Percentiles rank a stretch among this genome's conserved stretches.
phyloP scores from a whole-genome alignment of 2,888 invertebrate genomes.

The Tryphoninae sp. region DNA sequence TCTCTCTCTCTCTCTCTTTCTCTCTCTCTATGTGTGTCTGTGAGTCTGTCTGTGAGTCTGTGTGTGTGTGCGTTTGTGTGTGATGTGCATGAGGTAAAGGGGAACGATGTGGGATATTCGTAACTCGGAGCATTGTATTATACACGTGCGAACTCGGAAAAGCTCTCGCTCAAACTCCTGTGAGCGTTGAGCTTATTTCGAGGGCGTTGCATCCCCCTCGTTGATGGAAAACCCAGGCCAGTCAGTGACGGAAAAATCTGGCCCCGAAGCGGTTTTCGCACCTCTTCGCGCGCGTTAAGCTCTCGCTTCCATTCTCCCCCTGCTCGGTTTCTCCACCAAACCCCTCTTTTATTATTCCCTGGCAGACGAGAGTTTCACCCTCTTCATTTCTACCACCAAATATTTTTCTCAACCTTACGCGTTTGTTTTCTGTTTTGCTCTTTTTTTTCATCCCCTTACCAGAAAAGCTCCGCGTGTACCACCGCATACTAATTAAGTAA shows the following conservation, averaged over 20 bases:
- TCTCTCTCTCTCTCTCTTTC: no score
- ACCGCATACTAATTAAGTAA: slow-evolving; percentile 47
- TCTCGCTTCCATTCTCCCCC: slow-evolving; percentile 9
- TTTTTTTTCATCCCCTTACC: not conserved
- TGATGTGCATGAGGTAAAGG: slow-evolving; percentile 9
- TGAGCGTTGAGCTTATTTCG: slow-evolving; percentile 57
- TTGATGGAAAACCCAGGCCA: slow-evolving; percentile 42
- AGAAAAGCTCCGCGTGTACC: not conserved
- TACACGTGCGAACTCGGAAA: slow-evolving; percentile 45
- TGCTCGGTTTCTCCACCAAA: not conserved
- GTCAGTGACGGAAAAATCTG: slow-evolving; percentile 48
- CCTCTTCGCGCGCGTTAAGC: slow-evolving; percentile 40
- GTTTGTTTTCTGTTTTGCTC: not conserved
- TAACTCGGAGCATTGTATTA: slow-evolving; percentile 58
- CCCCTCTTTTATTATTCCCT: slow-evolving; percentile 14
- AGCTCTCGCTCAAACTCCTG: slow-evolving; percentile 38
- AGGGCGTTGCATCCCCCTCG: slow-evolving; percentile 30
- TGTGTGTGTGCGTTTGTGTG: not conserved
- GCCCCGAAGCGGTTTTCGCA: slow-evolving; percentile 55
- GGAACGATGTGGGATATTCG: slow-evolving; percentile 16
- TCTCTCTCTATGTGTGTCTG: no score
- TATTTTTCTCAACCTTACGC: not conserved
- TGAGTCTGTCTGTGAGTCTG: no score
- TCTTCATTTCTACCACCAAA: not conserved
- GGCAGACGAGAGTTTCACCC: slow-evolving; percentile 6